Evolutionary conservation across 2,113 vertebrate species (phyloP).

Genomic region (Isurus oxyrinchus): DNA sequence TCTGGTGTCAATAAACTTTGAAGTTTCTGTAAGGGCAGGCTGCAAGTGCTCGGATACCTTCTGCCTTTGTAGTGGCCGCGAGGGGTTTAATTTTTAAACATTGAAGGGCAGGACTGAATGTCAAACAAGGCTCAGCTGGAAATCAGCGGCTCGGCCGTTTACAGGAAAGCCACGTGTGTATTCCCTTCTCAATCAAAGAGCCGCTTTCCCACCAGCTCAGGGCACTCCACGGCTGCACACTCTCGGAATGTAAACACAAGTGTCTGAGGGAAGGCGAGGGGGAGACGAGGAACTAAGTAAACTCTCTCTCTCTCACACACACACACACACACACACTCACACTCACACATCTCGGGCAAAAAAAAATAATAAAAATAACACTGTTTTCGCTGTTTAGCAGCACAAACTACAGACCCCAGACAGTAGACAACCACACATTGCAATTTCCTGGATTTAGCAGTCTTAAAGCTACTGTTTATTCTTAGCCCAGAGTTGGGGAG

Average conservation of each 20-base stretch:
- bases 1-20: background rate
- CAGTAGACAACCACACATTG: background rate
- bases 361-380: background rate
- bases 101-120: background rate
- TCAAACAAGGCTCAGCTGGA: background rate
- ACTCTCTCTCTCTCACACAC: background rate
- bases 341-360: background rate
- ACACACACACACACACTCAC: no score
- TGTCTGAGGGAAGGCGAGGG: background rate
- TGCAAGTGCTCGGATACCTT: background rate
- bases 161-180: background rate
- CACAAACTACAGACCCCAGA: background rate
- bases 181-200: no score
- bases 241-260: background rate
- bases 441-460: background rate
- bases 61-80: background rate
- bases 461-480: background rate
- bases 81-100: no score
- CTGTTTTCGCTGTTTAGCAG: background rate
- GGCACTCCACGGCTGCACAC: background rate
- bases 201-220: background rate
- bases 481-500: no score
- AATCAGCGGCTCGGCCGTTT: background rate
- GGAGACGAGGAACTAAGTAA: background rate
- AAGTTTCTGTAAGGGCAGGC: background rate